Base-by-base conservation (phyloP, 2,888 invertebrate species). In the Amphipyra tragopoginis region DNA sequence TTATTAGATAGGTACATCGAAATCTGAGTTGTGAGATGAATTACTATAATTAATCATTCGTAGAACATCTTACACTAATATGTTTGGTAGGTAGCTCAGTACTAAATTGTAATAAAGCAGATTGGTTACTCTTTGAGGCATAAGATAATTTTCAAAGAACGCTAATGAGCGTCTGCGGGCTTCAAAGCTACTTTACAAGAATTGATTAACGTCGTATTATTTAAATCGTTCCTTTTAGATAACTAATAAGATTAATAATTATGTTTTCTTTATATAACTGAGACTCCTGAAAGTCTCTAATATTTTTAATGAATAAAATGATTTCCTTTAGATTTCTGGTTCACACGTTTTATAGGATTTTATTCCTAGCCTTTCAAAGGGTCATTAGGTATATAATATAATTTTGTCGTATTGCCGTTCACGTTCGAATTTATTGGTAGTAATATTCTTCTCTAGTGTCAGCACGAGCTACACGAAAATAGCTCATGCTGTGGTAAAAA, bases 81-180 rank as follows among this genome's bases (percentile, higher is more conserved):
- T 5, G 5, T 7, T 29, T 29, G 7, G 29, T 29, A 29, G 21
- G 21, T 29, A 29, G 5, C 5, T 29, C 29, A 29, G 29, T 29
- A 29, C 4, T 7, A 1, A 29, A 10, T 34, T 36, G 36, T 10
- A 36, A 36, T 10, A 11, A 36, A 9, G 9, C 9, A 36, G 8
- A 11, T 14, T 61, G 2, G 13, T 39, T 33, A 34, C 8, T 29
- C n/a, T 39, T 39, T 11, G n/a, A 1, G 38, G 38, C 43, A 38
- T 50, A 48, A 43, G n/a, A 9, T 39, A 45, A 47, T 43, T 65
- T 61, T 39, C 14, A 39, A 63, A 51, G 51, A 15, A 45, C n/a
- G 6, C 38, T 43, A 42, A 44, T 11, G 36, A 52, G 8, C 26
- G 47, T 43, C 40, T 34, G n/a, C 14, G 52, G 14, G n/a, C 10